phyloP scores from a whole-genome alignment of 2,113 vertebrate species.

The Cinclus mexicanus region DNA sequence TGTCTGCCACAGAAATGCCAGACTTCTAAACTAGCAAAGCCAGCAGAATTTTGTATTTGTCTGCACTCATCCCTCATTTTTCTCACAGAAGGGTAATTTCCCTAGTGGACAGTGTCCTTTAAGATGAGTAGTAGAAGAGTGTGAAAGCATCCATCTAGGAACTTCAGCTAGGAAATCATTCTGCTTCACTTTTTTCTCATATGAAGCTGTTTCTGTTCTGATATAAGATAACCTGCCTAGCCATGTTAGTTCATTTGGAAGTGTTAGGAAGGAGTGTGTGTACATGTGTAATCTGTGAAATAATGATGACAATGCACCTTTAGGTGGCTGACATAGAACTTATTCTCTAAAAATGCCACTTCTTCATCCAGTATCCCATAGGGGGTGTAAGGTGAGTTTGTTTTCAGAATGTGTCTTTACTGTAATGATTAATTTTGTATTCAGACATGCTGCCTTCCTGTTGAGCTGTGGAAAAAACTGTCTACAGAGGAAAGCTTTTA shows the following conservation, averaged over 20 bases:
- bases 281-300: background rate
- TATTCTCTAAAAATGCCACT: background rate
- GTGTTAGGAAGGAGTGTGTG: background rate
- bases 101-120: background rate
- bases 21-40: background rate
- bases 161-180: background rate
- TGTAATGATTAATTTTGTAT: background rate
- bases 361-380: background rate
- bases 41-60: background rate
- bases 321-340: background rate
- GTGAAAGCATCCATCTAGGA: background rate
- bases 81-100: background rate
- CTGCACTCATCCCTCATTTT: background rate
- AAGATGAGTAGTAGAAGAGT: background rate
- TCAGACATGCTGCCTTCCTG: background rate
- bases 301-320: background rate
- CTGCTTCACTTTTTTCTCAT: background rate
- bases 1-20: background rate
- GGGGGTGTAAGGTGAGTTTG: background rate
- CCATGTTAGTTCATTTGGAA: background rate
- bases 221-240: background rate
- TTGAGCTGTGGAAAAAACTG: background rate
- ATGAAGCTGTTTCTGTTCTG: background rate
- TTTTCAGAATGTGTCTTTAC: background rate
- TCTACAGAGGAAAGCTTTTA: background rate